These are phyloP conservation scores for Atrina japonica DNA, from an alignment of 2,888 invertebrate genomes.

Conservation along the genomic window DNA sequence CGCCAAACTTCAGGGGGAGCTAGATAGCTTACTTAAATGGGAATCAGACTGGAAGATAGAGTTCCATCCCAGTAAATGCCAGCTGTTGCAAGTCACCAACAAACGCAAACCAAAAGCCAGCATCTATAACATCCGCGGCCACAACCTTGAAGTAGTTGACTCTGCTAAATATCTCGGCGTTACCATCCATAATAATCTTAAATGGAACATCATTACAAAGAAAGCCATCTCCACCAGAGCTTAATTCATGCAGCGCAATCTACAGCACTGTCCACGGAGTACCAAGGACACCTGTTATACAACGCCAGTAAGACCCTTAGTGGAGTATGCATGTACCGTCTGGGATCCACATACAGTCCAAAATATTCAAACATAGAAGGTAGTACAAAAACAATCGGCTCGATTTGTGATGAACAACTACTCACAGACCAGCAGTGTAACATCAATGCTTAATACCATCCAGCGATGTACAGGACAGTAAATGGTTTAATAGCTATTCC, in stretches of 20 bases:
- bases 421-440: no score
- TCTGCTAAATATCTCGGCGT: background rate
- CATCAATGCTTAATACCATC: constrained; percentile 18
- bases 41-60: background rate
- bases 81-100: background rate
- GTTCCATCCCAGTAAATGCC: background rate
- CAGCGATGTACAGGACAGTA: constrained; percentile 15
- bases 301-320: constrained; percentile 11
- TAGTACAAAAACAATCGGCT: background rate
- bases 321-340: constrained; percentile 4
- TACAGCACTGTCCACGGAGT: no score
- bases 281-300: constrained; percentile 9
- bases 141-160: background rate
- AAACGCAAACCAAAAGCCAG: no score
- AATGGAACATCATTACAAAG: background rate
- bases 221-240: background rate
- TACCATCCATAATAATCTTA: background rate
- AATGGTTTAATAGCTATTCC: background rate
- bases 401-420: constrained; percentile 11
- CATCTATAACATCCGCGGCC: background rate
- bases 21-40: background rate
- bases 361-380: constrained; percentile 7
- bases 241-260: background rate
- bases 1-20: background rate
- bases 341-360: constrained; percentile 32